A percentile compares a stretch with the other conserved stretches of the same genome.
Conservation (phyloP, 1,140 invertebrate genomes). For the Bombus fervidus region DNA sequence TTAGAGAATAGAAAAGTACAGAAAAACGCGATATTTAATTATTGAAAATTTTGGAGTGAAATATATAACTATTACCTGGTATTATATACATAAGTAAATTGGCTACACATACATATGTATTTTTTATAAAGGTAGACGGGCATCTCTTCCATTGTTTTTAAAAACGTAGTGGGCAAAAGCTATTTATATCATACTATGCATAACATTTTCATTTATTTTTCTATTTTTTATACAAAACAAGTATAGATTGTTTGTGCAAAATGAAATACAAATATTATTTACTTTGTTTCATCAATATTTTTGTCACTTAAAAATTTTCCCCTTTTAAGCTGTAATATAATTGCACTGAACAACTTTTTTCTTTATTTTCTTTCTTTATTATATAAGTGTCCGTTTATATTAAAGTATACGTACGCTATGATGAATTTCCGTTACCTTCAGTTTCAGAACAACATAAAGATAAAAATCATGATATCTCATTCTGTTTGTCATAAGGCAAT, state of each 20-base stretch:
- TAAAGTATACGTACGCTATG: conserved; percentile 1
- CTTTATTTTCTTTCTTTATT: background rate
- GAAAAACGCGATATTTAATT: too few species aligned
- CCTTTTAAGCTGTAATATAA: background rate
- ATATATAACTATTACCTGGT: background rate
- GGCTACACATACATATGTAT: background rate
- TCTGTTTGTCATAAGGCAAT: conserved; percentile 39
- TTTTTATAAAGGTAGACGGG: background rate
- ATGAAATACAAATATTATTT: conserved; percentile 8
- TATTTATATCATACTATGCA: background rate
- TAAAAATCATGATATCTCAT: conserved; percentile 14
- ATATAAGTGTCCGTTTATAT: background rate
- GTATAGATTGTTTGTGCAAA: background rate
- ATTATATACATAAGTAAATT: background rate
- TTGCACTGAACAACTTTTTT: background rate
- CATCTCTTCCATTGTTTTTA: background rate
- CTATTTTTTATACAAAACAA: conserved; percentile 5
- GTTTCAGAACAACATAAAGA: conserved; percentile 18
- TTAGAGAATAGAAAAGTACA: too few species aligned
- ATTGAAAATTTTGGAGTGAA: background rate
- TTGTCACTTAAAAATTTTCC: background rate
- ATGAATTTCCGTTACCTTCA: conserved; percentile 19
- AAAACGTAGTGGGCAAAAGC: background rate
- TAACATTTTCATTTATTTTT: conserved; percentile 2
- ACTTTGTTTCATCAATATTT: background rate